These are phyloP conservation scores for Sitobion miscanthi DNA, from an alignment of 1,140 invertebrate genomes.

Conservation along the genomic window DNA sequence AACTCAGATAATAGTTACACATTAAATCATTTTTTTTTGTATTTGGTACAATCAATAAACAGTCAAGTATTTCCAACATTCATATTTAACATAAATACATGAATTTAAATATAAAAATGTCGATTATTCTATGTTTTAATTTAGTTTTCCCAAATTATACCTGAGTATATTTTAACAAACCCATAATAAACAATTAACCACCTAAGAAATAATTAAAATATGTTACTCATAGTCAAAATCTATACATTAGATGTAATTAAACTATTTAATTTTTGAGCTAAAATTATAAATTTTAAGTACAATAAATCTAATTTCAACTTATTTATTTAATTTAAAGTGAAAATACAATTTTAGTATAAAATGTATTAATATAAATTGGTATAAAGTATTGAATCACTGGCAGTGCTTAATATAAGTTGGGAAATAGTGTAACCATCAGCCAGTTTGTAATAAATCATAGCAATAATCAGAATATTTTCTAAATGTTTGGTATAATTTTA, in stretches of 20 bases:
- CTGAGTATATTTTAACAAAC: conserved; percentile 14
- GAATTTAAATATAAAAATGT: conserved; percentile 7
- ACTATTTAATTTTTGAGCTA: conserved; percentile 33
- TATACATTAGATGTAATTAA: not conserved
- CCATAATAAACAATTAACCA: not conserved
- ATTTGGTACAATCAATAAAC: conserved; percentile 27
- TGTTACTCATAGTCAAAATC: conserved; percentile 5
- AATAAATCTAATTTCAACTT: conserved; percentile 23
- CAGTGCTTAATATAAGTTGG: not conserved
- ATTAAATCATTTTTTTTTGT: not conserved
- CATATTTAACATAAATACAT: not conserved
- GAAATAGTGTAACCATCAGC: not conserved
- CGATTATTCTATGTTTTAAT: not conserved
- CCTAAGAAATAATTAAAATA: not conserved
- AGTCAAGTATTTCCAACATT: conserved; percentile 28
- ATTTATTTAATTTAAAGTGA: conserved; percentile 12
- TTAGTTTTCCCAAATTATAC: not conserved
- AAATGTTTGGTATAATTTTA: not conserved
- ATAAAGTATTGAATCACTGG: conserved; percentile 22
- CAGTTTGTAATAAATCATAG: not conserved
- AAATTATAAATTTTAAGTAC: conserved; percentile 37
- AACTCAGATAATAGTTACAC: not conserved
- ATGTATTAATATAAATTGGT: not conserved
- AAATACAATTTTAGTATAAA: not conserved
- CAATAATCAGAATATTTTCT: conserved; percentile 9